Evolutionary conservation across 92 coral and sea anemone species (phyloP), one percentile per base, ranked within the genome.

Genomic region (Epizoanthus scotinus): DNA sequence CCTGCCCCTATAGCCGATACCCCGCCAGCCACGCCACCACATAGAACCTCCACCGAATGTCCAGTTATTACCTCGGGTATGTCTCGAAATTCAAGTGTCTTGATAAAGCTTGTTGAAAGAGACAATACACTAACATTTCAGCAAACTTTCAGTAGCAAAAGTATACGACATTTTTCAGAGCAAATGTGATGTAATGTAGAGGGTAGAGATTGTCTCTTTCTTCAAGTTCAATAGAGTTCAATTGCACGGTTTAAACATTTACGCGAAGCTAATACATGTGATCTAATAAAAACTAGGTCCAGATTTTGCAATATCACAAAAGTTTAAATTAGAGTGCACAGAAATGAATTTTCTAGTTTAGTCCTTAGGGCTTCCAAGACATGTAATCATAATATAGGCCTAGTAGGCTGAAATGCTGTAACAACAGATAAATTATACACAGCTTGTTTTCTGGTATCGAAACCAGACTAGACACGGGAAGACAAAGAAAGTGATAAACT

Each of bases 11-110:
- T 54, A 2, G 55, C 89, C n/a, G 95, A 92, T 22, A 91, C 96
- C 1, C 98, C 98, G 12, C 99, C 99, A 4, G 86, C 94, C 12
- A 93, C 96, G 61, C 98, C 98, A 25, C 89, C 95, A 1, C 90
- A 90, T 44, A 88, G 91, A 49, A 73, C 89, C 6, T 85, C 97
- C 0, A 86, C 97, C 29, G 97, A 92, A 71, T 81, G 87, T 40
- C 91, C 97, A 10, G 94, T 92, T 29, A 92, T 92, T n/a, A 79
- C 86, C 10, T 79, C 91, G 85, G 97, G 97, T 92, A 85, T 34
- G 52, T 6, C 10, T 53, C 52, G 13, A 12, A 34, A 70, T 20
- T n/a, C 19, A 24, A 58, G 10, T 40, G 63, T 34, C 36, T 5
- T 27, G 40, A 27, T 55, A 24, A 21, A 54, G 42, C 25, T 58